A percentile compares a stretch with the other conserved stretches of the same genome.
Evolutionary conservation across 2,888 invertebrate genomes (phyloP).

Genomic region (Crepidodera aurea): DNA sequence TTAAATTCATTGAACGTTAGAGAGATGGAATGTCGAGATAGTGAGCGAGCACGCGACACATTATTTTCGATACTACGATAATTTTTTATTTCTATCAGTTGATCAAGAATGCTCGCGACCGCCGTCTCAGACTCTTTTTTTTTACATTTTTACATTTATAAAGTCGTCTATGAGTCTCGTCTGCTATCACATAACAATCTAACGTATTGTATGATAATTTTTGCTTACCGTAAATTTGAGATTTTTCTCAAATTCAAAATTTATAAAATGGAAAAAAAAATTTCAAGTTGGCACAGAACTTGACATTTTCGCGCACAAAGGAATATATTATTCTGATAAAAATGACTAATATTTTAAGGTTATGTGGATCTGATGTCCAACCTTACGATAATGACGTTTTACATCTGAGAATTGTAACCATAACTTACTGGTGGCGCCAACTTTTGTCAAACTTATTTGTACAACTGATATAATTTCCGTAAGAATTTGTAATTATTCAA

Average conservation of each 20-base stretch:
- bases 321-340: too few species aligned
- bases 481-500: too few species aligned
- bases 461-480: too few species aligned
- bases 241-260: slow-evolving; percentile 2
- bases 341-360: too few species aligned
- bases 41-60: slow-evolving; percentile 24
- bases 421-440: too few species aligned
- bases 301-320: too few species aligned
- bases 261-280: too few species aligned
- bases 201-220: slow-evolving; percentile 28
- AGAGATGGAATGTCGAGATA: slow-evolving; percentile 20
- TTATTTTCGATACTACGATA: slow-evolving; percentile 23
- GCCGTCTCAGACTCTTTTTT: not conserved
- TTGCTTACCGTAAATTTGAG: slow-evolving; percentile 6
- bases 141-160: slow-evolving; percentile 38
- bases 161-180: slow-evolving; percentile 43
- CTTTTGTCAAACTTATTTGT: too few species aligned
- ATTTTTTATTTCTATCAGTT: slow-evolving; percentile 29
- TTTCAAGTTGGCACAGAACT: too few species aligned
- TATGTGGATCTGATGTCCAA: too few species aligned
- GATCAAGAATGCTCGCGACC: slow-evolving; percentile 23
- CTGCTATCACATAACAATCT: slow-evolving; percentile 14
- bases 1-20: slow-evolving; percentile 7
- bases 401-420: too few species aligned
- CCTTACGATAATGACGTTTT: too few species aligned